Evolutionary conservation across 2,797 vertebrate genomes (phyloP).

Genomic region (Tokudaia muenninki): DNA sequence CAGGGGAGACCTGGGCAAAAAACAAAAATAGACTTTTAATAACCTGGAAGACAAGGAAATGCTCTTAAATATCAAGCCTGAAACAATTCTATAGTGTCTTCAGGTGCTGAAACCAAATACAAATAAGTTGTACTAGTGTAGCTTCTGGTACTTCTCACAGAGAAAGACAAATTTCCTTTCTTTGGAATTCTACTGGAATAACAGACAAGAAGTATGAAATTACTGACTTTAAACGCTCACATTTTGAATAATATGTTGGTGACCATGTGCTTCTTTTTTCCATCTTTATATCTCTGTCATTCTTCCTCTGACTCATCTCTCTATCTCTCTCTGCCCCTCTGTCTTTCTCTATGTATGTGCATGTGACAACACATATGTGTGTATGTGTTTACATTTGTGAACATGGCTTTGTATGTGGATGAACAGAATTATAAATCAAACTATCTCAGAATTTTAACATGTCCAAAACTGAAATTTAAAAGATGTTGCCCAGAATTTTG

Average conservation of each 20-base stretch:
- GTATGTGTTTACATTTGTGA: neutral
- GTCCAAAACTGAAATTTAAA: neutral
- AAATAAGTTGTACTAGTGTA: neutral
- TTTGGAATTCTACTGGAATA: neutral
- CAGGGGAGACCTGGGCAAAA: constrained; percentile 41
- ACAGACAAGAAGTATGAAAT: neutral
- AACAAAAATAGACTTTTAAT: neutral
- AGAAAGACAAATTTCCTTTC: neutral
- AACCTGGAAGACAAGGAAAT: neutral
- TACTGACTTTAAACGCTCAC: neutral
- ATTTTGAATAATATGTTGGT: neutral
- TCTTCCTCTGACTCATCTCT: neutral
- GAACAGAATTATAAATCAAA: neutral
- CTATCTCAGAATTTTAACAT: neutral
- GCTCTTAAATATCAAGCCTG: constrained; percentile 10
- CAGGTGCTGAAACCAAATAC: neutral
- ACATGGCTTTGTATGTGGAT: neutral
- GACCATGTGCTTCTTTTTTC: neutral
- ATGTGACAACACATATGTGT: fast-evolving
- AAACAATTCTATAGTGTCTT: neutral
- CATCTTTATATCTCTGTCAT: neutral
- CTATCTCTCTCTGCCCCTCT: neutral
- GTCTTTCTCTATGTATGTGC: neutral
- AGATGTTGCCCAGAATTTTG: neutral
- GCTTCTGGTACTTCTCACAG: neutral